Conservation (phyloP, 2,888 invertebrate species). For the Tupiocoris notatus region DNA sequence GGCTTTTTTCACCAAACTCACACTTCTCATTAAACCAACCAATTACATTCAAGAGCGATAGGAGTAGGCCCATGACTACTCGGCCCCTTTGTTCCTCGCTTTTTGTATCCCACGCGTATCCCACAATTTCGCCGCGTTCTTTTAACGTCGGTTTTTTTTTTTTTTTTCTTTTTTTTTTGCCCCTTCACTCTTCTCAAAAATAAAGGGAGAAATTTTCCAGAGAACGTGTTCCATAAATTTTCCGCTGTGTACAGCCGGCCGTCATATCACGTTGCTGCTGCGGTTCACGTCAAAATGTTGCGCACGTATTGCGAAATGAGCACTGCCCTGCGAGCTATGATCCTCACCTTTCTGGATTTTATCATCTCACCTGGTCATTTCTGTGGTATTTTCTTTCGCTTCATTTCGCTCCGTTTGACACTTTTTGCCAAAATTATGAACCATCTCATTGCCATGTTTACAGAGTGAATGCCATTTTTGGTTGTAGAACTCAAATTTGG, state of each 20-base stretch:
- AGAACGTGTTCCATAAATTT: neutral
- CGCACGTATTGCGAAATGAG: neutral
- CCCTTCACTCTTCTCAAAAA: neutral
- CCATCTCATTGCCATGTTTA: no score
- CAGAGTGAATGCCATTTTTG: no score
- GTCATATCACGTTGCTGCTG: neutral
- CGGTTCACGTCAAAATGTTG: neutral
- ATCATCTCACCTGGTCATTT: no score
- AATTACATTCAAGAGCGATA: neutral
- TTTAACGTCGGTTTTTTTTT: neutral
- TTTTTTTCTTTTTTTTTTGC: no score
- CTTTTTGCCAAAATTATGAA: no score
- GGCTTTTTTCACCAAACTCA: neutral
- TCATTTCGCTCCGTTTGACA: no score
- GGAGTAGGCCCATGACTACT: neutral
- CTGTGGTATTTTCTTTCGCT: no score
- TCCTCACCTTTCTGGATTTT: no score
- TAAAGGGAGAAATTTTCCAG: neutral
- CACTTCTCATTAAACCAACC: neutral
- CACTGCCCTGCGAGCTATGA: no score
- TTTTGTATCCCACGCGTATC: neutral
- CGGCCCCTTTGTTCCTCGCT: neutral
- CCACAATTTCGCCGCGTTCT: neutral
- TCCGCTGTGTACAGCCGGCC: neutral
- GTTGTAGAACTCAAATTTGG: no score